Evolutionary conservation across 2,113 vertebrate species (phyloP), one percentile per base, ranked within the genome.

Genomic region (Macquaria australasica): DNA sequence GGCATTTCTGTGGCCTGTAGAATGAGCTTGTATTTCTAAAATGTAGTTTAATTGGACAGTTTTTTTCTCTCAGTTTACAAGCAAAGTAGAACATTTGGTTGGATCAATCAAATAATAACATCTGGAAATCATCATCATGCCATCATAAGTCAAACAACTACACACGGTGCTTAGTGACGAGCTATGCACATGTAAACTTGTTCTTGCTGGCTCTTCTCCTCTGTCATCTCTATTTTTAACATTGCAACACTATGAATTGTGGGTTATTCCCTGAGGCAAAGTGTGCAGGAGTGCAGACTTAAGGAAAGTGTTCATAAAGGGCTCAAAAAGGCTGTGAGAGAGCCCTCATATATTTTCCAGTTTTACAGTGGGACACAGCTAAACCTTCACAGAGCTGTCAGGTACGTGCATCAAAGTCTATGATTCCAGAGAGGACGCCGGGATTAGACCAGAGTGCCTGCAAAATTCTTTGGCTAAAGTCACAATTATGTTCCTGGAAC

Each of bases 241-340:
- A 53, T 41, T 34, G 14, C 25, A 71, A 34, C 39, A 70, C 16
- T 23, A 70, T 53, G 64, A 62, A 83, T 63, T 45, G 64, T 77
- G 64, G 53, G 73, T 71, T 55, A 55, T 77, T 55, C 72, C 66
- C 73, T 45, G 20, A 62, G 63, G 81, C 66, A 34, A 37, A 70
- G 66, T 70, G 43, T 39, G 71, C 62, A 74, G 53, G 51, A 58
- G 41, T 70, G 31, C 66, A 71, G 56, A 71, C 43, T 77, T 55
- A 63, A 45, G 25, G 10, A 58, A 67, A 70, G 48, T 71, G 20
- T 45, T 83, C 48, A 55, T 64, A 45, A 71, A 53, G 45, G 37
- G 25, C 73, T 55, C 34, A 8, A 21, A 69, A 37, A 34, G 28
- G 45, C 56, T 62, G 16, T 18, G 34, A 64, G 56, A 58, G 7